Conservation (phyloP, 2,113 vertebrate genomes). For the Acrocephalus kingi region DNA sequence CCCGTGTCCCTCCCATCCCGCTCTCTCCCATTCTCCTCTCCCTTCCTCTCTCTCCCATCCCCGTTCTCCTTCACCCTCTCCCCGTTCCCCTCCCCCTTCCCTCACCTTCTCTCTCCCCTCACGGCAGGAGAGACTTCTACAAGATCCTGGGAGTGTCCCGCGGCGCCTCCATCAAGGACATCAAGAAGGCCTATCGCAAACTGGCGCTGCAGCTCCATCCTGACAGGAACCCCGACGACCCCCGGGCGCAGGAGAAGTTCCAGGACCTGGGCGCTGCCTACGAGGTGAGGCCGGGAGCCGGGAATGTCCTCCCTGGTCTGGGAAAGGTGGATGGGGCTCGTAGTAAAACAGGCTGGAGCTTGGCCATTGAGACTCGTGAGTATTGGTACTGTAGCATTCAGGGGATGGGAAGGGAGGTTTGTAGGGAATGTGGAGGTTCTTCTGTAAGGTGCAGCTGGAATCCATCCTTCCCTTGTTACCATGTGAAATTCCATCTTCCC, state of each 20-base stretch:
- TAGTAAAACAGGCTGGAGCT: not conserved
- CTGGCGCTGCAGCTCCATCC: constrained; percentile 95
- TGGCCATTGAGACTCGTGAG: accelerated
- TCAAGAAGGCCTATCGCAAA: constrained; percentile 98
- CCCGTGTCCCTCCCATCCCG: not conserved
- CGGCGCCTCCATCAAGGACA: constrained; percentile 89
- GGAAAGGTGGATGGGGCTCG: accelerated
- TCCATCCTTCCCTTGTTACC: not conserved
- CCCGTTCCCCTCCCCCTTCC: accelerated
- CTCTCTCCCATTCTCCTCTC: too few species aligned
- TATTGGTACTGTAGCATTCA: accelerated
- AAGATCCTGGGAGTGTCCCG: constrained; percentile 93
- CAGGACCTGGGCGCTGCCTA: constrained; percentile 96
- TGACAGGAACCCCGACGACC: constrained; percentile 94
- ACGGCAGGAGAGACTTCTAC: constrained; percentile 91
- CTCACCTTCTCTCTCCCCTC: not conserved
- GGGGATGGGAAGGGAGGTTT: accelerated
- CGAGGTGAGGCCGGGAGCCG: constrained; percentile 76
- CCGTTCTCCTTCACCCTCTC: not conserved
- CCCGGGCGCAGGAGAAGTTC: constrained; percentile 92
- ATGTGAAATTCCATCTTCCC: not conserved
- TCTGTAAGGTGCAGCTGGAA: accelerated
- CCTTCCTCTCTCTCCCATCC: not conserved
- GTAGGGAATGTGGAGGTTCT: accelerated
- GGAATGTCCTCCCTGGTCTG: accelerated